Evolutionary conservation across 2,797 vertebrate genomes (phyloP).

Genomic region (Coilia nasus): DNA sequence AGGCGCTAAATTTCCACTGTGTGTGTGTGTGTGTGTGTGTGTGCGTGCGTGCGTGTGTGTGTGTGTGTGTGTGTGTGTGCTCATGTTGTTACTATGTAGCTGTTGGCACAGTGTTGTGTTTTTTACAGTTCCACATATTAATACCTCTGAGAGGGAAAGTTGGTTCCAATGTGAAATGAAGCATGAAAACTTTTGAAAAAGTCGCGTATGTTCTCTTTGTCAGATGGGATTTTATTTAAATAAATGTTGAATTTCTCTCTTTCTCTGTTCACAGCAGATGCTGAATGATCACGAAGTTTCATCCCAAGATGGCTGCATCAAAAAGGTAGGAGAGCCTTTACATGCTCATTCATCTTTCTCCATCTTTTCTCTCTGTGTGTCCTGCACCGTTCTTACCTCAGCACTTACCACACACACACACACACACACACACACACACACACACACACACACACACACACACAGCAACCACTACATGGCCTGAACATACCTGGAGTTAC

Average conservation of each 20-base stretch:
- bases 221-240: background rate
- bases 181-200: background rate
- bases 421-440: background rate
- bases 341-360: no score
- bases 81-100: background rate
- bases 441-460: background rate
- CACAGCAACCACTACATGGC: no score
- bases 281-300: slow-evolving; percentile 86
- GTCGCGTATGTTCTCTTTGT: background rate
- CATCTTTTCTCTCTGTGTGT: background rate
- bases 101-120: background rate
- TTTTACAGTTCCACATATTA: background rate
- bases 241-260: slow-evolving; percentile 35
- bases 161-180: background rate
- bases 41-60: background rate
- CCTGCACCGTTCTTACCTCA: background rate
- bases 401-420: background rate
- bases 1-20: background rate
- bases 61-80: background rate
- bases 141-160: background rate
- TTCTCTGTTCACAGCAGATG: slow-evolving; percentile 76
- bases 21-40: background rate
- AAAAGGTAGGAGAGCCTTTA: slow-evolving; percentile 84
- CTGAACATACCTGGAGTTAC: background rate
- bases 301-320: slow-evolving; percentile 86